Conservation (phyloP, 2,113 vertebrate genomes). For the Saguinus midas region DNA sequence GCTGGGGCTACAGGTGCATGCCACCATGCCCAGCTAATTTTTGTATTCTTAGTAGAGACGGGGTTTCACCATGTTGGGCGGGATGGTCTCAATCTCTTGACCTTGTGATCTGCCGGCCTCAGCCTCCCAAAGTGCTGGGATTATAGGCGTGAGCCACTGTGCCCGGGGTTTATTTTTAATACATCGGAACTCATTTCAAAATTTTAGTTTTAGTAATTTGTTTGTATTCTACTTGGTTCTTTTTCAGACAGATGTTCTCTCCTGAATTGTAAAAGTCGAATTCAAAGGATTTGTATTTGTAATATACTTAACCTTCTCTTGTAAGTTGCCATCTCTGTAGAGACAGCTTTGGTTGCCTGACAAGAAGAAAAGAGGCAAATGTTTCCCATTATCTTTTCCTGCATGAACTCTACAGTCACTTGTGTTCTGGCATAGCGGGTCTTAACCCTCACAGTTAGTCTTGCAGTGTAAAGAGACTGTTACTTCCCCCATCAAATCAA, state of each 20-base stretch:
- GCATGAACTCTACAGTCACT: neutral
- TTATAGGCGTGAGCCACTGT: too few relatives aligned
- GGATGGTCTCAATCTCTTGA: too few relatives aligned
- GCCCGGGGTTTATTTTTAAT: neutral
- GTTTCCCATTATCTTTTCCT: neutral
- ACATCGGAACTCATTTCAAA: neutral
- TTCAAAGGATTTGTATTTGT: neutral
- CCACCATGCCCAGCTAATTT: too few relatives aligned
- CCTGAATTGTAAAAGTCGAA: neutral
- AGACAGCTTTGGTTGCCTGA: neutral
- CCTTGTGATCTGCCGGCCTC: too few relatives aligned
- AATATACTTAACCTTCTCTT: neutral
- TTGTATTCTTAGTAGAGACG: too few relatives aligned
- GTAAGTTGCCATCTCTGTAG: neutral
- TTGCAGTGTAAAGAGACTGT: neutral
- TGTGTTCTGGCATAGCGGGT: neutral
- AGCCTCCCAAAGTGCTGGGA: too few relatives aligned
- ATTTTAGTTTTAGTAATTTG: neutral
- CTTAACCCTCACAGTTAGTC: neutral
- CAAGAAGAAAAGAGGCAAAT: neutral
- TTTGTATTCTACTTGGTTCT: neutral
- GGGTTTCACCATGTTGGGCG: too few relatives aligned
- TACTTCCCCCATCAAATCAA: neutral
- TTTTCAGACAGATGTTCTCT: neutral
- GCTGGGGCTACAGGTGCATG: too few relatives aligned